Evolutionary conservation across 2,113 vertebrate genomes (phyloP).

Genomic region (Glaucomys volans): DNA sequence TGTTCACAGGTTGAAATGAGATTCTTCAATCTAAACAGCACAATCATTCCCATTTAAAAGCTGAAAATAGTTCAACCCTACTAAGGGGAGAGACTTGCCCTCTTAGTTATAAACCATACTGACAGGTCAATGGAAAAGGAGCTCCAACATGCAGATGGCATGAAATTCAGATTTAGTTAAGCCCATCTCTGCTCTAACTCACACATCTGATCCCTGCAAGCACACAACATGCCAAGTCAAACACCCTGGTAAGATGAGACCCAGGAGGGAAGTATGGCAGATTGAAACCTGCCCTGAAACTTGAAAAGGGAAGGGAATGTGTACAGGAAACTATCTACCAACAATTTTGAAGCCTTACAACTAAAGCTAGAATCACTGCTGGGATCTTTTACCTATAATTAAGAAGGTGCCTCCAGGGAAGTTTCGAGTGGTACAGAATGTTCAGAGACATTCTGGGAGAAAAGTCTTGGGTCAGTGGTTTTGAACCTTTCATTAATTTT

Average conservation of each 20-base stretch:
- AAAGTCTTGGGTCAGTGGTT: constrained; percentile 71
- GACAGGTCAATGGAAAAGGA: background rate
- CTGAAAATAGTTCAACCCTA: background rate
- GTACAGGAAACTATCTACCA: background rate
- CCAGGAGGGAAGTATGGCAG: background rate
- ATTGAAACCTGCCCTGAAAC: background rate
- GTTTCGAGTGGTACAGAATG: constrained; percentile 55
- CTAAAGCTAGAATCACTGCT: background rate
- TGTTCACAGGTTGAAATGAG: background rate
- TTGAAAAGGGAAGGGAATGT: background rate
- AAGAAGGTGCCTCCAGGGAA: constrained; percentile 53
- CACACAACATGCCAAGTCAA: background rate
- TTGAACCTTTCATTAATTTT: constrained; percentile 69
- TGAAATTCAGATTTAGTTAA: background rate
- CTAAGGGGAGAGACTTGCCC: background rate
- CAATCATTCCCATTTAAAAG: background rate
- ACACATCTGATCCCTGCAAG: background rate
- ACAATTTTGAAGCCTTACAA: background rate
- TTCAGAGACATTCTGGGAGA: constrained; percentile 67
- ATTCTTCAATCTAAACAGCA: background rate
- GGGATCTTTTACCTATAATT: constrained; percentile 54
- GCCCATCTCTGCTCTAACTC: background rate
- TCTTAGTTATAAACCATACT: background rate
- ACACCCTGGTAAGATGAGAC: background rate
- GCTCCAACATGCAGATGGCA: background rate